Conservation (phyloP, 2,113 vertebrate genomes). For the Herpetotheres cachinnans region DNA sequence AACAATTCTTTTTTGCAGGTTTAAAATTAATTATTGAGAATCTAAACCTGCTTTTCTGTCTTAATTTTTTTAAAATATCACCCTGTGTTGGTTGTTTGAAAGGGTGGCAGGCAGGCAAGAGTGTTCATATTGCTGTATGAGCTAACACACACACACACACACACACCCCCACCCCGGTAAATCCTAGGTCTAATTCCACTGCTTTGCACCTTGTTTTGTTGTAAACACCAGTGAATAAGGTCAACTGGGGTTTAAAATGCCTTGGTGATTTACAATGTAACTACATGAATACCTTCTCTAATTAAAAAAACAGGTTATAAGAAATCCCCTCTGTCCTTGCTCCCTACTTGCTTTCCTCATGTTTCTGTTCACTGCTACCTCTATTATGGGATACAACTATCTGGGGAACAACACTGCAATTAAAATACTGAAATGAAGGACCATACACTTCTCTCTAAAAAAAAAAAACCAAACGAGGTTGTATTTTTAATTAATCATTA, state of each 20-base stretch:
- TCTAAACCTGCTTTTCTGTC: neutral
- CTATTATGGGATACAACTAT: neutral
- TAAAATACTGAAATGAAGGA: neutral
- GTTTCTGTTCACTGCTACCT: neutral
- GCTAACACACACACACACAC: too few relatives aligned
- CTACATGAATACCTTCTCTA: neutral
- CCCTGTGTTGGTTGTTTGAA: rapidly evolving
- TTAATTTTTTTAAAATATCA: neutral
- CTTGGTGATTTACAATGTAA: neutral
- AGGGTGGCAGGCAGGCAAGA: neutral
- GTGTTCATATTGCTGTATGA: neutral
- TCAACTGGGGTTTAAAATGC: neutral
- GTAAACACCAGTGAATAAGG: neutral
- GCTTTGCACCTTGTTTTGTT: neutral
- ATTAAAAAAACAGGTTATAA: neutral
- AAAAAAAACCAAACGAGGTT: neutral
- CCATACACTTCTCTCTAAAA: rapidly evolving
- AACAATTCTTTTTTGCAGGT: neutral
- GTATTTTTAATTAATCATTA: neutral
- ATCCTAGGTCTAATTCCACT: neutral
- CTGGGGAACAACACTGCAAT: neutral
- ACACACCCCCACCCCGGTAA: too few relatives aligned
- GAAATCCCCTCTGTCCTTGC: rapidly evolving
- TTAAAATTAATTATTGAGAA: neutral
- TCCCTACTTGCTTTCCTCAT: neutral